Base-by-base conservation (phyloP, 2,113 vertebrate species). In the Cephalopholis sonnerati region DNA sequence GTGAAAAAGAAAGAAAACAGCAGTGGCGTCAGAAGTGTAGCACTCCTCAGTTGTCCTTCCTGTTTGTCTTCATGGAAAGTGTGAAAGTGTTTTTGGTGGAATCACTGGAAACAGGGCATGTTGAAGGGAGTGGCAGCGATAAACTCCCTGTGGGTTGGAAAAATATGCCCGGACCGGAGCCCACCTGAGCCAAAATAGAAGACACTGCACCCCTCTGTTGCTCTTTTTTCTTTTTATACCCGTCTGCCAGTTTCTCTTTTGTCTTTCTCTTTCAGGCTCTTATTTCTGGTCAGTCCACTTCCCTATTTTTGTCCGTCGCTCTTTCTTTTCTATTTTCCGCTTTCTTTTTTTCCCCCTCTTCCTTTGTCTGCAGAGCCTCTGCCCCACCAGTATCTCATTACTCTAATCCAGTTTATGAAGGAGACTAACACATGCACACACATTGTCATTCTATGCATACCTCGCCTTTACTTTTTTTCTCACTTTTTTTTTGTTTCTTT, bases 341-440 rank as follows among this genome's bases (percentile, higher is more conserved):
- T 59, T 25, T 44, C 39, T 50, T 80, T 81, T 9, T 82, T 76
- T 36, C 8, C 50, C 13, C 25, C 32, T 67, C 39, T 46, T 70
- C 74, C 64, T 84, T 85, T 91, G 79, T 91, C 77, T 82, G 75
- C 58, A 0, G 68, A 22, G 48, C 63, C n/a, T 64, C 64, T 50
- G 58, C 87, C 79, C 77, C 77, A 78, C 74, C 79, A 61, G 88
- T 84, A 81, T 93, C 87, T 70, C 58, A 80, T 93, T 93, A 81
- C 85, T 76, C 57, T 85, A 87, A 92, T 88, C 86, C 78, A 54
- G 75, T 93, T 91, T 83, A 41, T 88, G 29, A 70, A 36, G 39
- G 36, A 58, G 65, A 77, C 74, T 83, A 82, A 79, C 71, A 83
- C 64, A 83, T 9, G 7, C 57, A 22, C 64, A 63, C 25, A 16